Evolutionary conservation across 2,113 vertebrate genomes (phyloP).

Genomic region (Corythaixoides concolor): DNA sequence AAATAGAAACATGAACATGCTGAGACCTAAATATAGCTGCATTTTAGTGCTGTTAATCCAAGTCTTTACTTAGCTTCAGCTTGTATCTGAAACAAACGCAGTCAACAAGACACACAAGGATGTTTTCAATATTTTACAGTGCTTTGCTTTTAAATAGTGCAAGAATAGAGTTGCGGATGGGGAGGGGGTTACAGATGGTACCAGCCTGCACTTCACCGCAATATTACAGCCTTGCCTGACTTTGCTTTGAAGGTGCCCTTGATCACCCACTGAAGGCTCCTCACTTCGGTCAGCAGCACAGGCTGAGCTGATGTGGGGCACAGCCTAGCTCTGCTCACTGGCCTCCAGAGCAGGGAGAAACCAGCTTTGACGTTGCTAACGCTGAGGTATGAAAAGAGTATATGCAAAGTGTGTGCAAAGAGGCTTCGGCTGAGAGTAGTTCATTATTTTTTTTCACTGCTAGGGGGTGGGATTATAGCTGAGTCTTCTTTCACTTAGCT

Average conservation of each 20-base stretch:
- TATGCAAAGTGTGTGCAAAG: neutral
- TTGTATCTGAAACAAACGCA: neutral
- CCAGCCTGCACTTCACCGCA: neutral
- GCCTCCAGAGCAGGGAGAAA: neutral
- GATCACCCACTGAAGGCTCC: neutral
- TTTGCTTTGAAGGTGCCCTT: constrained; percentile 16
- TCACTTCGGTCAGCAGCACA: neutral
- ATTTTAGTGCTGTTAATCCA: constrained; percentile 12
- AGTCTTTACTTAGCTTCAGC: constrained; percentile 20
- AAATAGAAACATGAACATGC: constrained; percentile 69
- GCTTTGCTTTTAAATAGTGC: constrained; percentile 6
- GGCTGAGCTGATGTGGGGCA: neutral
- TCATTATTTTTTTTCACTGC: neutral
- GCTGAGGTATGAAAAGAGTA: neutral
- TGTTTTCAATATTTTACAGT: constrained; percentile 42
- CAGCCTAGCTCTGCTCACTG: neutral
- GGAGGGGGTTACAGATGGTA: neutral
- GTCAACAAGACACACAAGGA: neutral
- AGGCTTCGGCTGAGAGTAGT: neutral
- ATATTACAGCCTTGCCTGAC: neutral
- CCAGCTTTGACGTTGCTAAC: neutral
- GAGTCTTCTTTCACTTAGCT: neutral
- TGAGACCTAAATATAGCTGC: constrained; percentile 69
- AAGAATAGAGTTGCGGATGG: neutral
- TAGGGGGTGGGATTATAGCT: neutral